A percentile compares a stretch with the other conserved stretches of the same genome.
Conservation (phyloP, 2,888 invertebrate genomes). For the Orthonevra nobilis region DNA sequence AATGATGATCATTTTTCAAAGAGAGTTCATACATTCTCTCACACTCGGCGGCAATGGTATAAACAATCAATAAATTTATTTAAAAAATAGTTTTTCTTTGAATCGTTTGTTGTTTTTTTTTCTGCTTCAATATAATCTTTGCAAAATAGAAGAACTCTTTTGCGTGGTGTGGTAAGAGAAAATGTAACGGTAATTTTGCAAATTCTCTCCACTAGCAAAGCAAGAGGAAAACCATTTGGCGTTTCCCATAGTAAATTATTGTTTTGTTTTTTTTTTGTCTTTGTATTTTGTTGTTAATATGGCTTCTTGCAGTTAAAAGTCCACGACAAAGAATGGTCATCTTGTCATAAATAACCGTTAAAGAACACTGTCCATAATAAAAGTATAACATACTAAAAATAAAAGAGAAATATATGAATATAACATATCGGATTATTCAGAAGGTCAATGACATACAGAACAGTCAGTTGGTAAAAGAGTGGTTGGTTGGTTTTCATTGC, state of each 20-base stretch:
- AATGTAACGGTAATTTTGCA: constrained; percentile 57
- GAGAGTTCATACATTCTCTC: constrained; percentile 45
- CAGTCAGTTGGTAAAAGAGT: constrained; percentile 52
- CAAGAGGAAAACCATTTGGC: neutral
- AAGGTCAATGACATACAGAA: constrained; percentile 62
- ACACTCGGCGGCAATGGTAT: constrained; percentile 19
- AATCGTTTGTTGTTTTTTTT: neutral
- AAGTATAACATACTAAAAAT: neutral
- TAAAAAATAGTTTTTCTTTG: neutral
- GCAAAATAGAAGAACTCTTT: constrained; percentile 40
- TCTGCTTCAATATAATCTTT: neutral
- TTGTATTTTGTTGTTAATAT: too few species aligned
- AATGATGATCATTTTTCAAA: constrained; percentile 23
- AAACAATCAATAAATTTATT: constrained; percentile 19
- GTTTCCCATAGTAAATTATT: constrained; percentile 12
- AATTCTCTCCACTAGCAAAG: constrained; percentile 27
- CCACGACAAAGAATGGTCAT: constrained; percentile 31
- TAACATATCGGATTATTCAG: constrained; percentile 64
- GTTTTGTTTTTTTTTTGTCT: neutral
- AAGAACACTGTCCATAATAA: constrained; percentile 23
- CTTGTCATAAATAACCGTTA: constrained; percentile 20
- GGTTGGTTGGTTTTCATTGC: constrained; percentile 45
- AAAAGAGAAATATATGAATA: constrained; percentile 51
- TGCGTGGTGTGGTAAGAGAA: constrained; percentile 39
- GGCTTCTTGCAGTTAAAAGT: constrained; percentile 24